These are phyloP conservation scores for Trichogramma dendrolimi DNA, from an alignment of 2,888 invertebrate genomes.

Conservation along the genomic window DNA sequence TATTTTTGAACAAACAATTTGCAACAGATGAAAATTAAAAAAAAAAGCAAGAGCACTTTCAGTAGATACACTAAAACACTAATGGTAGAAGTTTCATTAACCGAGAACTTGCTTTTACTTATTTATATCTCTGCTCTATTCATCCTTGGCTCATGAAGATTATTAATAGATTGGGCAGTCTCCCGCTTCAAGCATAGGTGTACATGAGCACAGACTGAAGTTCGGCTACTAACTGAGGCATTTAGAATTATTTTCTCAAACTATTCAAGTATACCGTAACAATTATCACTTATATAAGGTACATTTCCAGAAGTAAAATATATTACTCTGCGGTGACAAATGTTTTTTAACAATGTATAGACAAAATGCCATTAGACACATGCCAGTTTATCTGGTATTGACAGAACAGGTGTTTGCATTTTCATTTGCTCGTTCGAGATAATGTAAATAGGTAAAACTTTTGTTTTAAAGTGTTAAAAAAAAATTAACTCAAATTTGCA, in stretches of 20 bases:
- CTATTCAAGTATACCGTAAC: background rate
- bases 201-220: constrained; percentile 16
- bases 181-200: constrained; percentile 36
- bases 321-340: constrained; percentile 20
- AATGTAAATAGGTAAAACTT: background rate
- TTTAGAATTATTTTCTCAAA: constrained; percentile 25
- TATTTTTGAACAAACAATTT: background rate
- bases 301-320: constrained; percentile 18
- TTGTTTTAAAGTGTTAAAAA: background rate
- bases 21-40: background rate
- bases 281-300: constrained; percentile 12
- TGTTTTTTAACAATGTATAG: background rate
- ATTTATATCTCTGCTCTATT: constrained; percentile 47
- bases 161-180: constrained; percentile 45
- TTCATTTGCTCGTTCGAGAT: constrained; percentile 16
- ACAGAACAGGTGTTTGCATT: constrained; percentile 18
- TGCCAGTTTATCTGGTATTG: constrained; percentile 19
- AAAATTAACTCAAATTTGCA: constrained; percentile 3
- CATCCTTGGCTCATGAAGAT: constrained; percentile 46
- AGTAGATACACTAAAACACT: constrained; percentile 16
- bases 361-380: constrained; percentile 1
- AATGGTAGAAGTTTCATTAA: constrained; percentile 26
- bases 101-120: constrained; percentile 35
- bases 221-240: constrained; percentile 27
- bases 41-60: constrained; percentile 11